Percentiles rank a stretch among this genome's conserved stretches.
Conservation (phyloP, 1,140 invertebrate genomes). For the Lineus longissimus region DNA sequence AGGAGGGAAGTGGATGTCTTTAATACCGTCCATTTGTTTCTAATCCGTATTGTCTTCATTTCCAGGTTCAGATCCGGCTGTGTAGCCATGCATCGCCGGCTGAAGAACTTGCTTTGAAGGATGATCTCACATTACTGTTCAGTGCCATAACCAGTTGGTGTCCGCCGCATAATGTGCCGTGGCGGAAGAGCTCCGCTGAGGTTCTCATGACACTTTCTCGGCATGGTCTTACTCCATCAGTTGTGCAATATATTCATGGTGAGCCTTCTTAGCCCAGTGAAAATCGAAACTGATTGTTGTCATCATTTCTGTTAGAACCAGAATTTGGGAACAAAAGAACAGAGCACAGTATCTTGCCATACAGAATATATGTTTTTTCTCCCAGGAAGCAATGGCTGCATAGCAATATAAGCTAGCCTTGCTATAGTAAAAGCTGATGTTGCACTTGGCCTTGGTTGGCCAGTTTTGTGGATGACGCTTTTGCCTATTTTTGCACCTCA, state of each 20-base stretch:
- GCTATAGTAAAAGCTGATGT: too few species aligned
- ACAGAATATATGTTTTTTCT: too few species aligned
- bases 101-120: conserved; percentile 92
- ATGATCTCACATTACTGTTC: conserved; percentile 92
- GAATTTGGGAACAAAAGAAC: too few species aligned
- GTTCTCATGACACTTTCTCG: conserved; percentile 90
- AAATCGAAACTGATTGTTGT: neutral
- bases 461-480: too few species aligned
- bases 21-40: too few species aligned
- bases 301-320: neutral
- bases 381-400: too few species aligned
- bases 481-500: too few species aligned
- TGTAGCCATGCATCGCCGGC: conserved; percentile 85
- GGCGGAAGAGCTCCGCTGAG: conserved; percentile 95
- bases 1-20: too few species aligned
- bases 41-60: too few species aligned
- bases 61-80: conserved; percentile 82
- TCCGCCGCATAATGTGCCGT: conserved; percentile 85
- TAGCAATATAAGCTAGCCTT: too few species aligned
- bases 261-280: conserved; percentile 51
- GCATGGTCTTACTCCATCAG: conserved; percentile 85
- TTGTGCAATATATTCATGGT: conserved; percentile 97
- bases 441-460: too few species aligned
- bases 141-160: conserved; percentile 95
- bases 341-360: too few species aligned